These are phyloP conservation scores for Hydrozoanthus gracilis DNA, from an alignment of 92 coral and sea anemone genomes.

Conservation along the genomic window DNA sequence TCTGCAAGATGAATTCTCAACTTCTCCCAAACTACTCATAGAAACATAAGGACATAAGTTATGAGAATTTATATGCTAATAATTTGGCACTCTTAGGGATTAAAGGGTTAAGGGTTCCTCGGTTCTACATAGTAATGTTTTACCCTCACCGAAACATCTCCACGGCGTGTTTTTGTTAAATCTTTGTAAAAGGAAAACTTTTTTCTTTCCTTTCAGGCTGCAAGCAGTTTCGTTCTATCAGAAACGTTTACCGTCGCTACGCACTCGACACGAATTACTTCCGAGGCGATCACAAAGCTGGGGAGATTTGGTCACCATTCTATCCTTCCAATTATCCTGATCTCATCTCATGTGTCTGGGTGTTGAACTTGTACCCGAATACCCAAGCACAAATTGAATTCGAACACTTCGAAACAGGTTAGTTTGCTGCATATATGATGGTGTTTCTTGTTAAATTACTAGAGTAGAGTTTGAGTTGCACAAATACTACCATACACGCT, in stretches of 20 bases:
- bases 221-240: background rate
- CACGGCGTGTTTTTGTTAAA: background rate
- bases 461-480: too few relatives aligned
- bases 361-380: slow-evolving; percentile 62
- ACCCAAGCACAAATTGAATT: slow-evolving; percentile 67
- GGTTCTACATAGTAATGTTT: too few relatives aligned
- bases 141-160: background rate
- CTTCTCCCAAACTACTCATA: too few relatives aligned
- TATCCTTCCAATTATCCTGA: slow-evolving; percentile 67
- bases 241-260: background rate
- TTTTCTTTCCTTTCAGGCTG: slow-evolving; percentile 56
- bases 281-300: slow-evolving; percentile 70
- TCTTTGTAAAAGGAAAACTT: too few relatives aligned
- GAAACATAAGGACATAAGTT: too few relatives aligned
- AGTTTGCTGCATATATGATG: slow-evolving; percentile 8
- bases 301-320: slow-evolving; percentile 72
- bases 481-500: too few relatives aligned
- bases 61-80: too few relatives aligned
- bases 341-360: slow-evolving; percentile 75
- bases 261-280: slow-evolving; percentile 56
- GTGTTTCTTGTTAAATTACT: too few relatives aligned
- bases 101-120: too few relatives aligned
- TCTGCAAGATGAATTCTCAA: too few relatives aligned
- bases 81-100: too few relatives aligned
- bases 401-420: slow-evolving; percentile 65